These are phyloP conservation scores for Drosophila koepferae DNA, from an alignment of 2,888 invertebrate genomes.

Conservation along the genomic window DNA sequence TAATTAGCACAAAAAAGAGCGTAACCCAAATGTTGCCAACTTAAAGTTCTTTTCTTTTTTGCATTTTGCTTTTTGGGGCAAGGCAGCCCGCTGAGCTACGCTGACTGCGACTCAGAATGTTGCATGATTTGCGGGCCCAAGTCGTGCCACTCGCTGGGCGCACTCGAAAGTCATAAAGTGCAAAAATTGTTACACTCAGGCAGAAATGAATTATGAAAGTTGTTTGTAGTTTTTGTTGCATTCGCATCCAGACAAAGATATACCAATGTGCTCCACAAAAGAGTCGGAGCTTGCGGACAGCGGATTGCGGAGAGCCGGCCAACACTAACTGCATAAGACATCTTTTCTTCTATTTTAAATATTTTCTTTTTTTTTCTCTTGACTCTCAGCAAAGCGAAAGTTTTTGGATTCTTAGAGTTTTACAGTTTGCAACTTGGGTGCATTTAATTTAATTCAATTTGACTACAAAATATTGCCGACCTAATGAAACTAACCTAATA, in stretches of 20 bases:
- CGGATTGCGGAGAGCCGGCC: neutral
- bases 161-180: conserved; percentile 79
- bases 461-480: conserved; percentile 66
- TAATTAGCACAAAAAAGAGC: conserved; percentile 74
- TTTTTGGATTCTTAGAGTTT: conserved; percentile 52
- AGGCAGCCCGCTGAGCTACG: conserved; percentile 46
- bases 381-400: conserved; percentile 42
- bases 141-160: conserved; percentile 66
- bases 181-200: conserved; percentile 81
- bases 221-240: conserved; percentile 68
- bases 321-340: conserved; percentile 52
- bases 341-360: conserved; percentile 42
- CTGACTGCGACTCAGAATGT: conserved; percentile 46
- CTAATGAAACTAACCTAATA: conserved; percentile 48
- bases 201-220: conserved; percentile 80
- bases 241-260: conserved; percentile 39
- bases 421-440: conserved; percentile 45
- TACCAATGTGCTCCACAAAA: conserved; percentile 16
- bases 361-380: conserved; percentile 7
- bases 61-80: conserved; percentile 20
- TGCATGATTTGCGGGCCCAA: conserved; percentile 71
- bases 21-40: conserved; percentile 70
- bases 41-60: conserved; percentile 54
- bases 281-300: neutral
- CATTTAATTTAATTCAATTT: conserved; percentile 76